Base-by-base conservation (phyloP, 2,113 vertebrate species). In the Mustelus asterias region DNA sequence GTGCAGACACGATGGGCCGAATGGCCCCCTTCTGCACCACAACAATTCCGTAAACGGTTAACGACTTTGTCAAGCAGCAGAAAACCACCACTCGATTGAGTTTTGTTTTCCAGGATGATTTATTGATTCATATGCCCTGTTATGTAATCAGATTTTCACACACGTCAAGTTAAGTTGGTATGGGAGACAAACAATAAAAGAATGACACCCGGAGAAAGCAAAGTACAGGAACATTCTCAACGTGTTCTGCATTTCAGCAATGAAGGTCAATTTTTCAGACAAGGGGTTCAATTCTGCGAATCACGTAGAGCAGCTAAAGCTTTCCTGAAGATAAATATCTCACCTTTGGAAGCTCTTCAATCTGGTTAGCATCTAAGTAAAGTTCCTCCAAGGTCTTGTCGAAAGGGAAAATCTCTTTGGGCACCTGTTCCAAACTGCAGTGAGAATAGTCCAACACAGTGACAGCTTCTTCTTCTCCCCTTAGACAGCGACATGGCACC, bases 301-400 rank as follows among this genome's bases (percentile, higher is more conserved):
- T 16, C 29, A 29, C 6, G 13, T 60, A 90, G 11, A 89, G 86
- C 3, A 89, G 33, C 9, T 90, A 60, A 58, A 60, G 29, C 48
- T 60, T 90, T 90, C 54, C 29, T 5, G 29, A 94, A 69, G n/a
- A 95, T n/a, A 80, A 48, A 60, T n/a, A 76, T 11, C 97, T 96
- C 98, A 99, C 99, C 98, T 99, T 99, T 96, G 99, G 99, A 98
- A 99, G 98, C 96, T 99, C 99, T 97, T 99, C 99, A 96, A 99
- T 99, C 98, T 99, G 99, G 98, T 99, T 99, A 98, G 99, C 99
- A 97, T 99, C 99, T 97, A 99, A 98, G 98, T 98, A 99, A 96
- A 99, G 99, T 96, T 99, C 99, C 98, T 99, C 99, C 97, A 99
- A 98, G 96, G 98, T 99, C 98, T 99, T 99, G 97, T 99, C 99